phyloP scores from a whole-genome alignment of 2,113 vertebrate species.

The Ictalurus furcatus region DNA sequence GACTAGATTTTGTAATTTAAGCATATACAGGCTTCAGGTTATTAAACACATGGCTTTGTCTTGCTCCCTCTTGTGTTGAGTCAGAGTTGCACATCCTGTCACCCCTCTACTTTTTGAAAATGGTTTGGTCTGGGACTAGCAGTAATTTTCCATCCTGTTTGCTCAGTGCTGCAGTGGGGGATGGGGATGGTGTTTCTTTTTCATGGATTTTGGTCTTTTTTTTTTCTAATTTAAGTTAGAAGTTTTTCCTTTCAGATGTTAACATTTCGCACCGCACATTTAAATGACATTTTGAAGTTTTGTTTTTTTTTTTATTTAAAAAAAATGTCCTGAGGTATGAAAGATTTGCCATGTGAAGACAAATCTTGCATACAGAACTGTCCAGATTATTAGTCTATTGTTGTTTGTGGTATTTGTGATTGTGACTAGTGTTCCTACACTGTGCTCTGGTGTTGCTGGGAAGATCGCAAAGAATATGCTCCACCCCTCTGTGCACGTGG shows the following conservation, averaged over 20 bases:
- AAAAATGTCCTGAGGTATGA: not conserved
- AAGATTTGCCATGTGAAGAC: not conserved
- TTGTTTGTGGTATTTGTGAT: constrained; percentile 22
- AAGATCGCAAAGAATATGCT: constrained; percentile 48
- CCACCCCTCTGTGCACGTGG: constrained; percentile 44
- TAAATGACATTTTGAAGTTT: constrained; percentile 3
- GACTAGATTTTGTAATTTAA: not conserved
- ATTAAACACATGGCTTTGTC: constrained; percentile 24
- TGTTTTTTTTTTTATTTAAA: not conserved
- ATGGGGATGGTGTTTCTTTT: constrained; percentile 43
- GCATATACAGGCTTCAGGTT: not conserved
- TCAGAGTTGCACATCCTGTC: constrained; percentile 11
- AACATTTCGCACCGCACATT: not conserved
- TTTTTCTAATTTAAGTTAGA: not conserved
- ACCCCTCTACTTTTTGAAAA: constrained; percentile 29
- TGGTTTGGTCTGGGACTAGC: constrained; percentile 44
- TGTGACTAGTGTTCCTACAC: constrained; percentile 24
- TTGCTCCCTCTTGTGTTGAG: constrained; percentile 51
- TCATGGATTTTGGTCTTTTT: not conserved
- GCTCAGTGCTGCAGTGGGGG: constrained; percentile 52
- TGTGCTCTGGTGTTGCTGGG: constrained; percentile 44
- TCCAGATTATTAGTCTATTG: not conserved
- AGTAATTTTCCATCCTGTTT: constrained; percentile 58
- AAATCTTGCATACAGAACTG: not conserved
- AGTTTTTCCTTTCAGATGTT: not conserved